Evolutionary conservation across 2,888 invertebrate genomes (phyloP).

Genomic region (Platycheirus rosarum): DNA sequence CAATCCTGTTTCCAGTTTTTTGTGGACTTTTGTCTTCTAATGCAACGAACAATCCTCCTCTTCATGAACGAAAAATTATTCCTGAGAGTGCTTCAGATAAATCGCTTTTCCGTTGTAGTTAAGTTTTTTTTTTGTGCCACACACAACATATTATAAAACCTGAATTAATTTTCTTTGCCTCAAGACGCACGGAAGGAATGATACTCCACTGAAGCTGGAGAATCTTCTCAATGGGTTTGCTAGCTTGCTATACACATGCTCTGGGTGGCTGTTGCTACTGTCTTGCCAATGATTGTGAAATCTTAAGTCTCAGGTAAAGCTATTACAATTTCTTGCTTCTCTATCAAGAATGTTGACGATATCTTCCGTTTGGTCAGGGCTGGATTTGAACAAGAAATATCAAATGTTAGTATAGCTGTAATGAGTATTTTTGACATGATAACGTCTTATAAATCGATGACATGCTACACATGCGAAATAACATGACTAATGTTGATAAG

Average conservation of each 20-base stretch:
- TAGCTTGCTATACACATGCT: slow-evolving; percentile 45
- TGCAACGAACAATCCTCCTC: neutral
- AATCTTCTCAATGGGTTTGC: slow-evolving; percentile 56
- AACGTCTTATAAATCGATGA: too few relatives aligned
- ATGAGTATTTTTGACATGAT: too few relatives aligned
- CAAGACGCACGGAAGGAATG: slow-evolving; percentile 41
- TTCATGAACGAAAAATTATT: slow-evolving; percentile 36
- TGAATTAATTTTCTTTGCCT: slow-evolving; percentile 12
- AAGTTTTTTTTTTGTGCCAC: slow-evolving; percentile 1
- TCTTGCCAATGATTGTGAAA: slow-evolving; percentile 20
- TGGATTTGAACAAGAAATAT: too few relatives aligned
- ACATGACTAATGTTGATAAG: too few relatives aligned
- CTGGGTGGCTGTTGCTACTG: slow-evolving; percentile 43
- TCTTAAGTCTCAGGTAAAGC: slow-evolving; percentile 4
- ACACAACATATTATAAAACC: slow-evolving; percentile 38
- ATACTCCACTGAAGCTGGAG: slow-evolving; percentile 11
- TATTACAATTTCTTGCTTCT: slow-evolving; percentile 5
- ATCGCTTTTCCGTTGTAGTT: slow-evolving; percentile 39
- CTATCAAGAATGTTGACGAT: slow-evolving; percentile 48
- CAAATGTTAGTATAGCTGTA: too few relatives aligned
- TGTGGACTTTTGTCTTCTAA: slow-evolving; percentile 58
- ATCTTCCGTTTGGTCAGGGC: neutral
- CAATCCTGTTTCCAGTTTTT: slow-evolving; percentile 21
- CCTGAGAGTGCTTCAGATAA: slow-evolving; percentile 60
- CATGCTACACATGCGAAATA: too few relatives aligned